Percentiles rank a stretch among this genome's conserved stretches.
These are phyloP conservation scores for Periophthalmus modestus DNA, from an alignment of 2,113 vertebrate genomes.

Conservation along the genomic window DNA sequence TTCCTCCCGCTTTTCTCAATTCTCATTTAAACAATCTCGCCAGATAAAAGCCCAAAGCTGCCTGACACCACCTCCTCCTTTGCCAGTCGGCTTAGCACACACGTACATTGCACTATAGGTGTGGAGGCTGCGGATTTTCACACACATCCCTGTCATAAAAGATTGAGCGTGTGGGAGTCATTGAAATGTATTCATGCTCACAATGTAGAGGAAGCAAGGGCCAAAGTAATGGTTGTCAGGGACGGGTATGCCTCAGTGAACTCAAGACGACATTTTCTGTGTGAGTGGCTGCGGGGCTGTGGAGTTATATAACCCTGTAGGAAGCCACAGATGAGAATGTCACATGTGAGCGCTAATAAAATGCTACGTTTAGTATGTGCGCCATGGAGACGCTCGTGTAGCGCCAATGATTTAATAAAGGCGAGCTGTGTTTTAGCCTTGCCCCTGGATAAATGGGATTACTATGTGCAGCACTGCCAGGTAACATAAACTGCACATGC, in stretches of 20 bases:
- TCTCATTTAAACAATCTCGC: slow-evolving; percentile 32
- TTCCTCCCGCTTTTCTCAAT: slow-evolving; percentile 8
- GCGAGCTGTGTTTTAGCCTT: slow-evolving; percentile 5
- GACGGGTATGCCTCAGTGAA: slow-evolving; percentile 72
- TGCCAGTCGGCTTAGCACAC: slow-evolving; percentile 46
- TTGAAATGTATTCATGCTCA: slow-evolving; percentile 74
- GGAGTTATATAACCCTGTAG: slow-evolving; percentile 72
- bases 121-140: slow-evolving; percentile 59
- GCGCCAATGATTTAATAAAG: slow-evolving; percentile 32
- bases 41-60: slow-evolving; percentile 26
- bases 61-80: slow-evolving; percentile 26
- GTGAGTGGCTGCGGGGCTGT: slow-evolving; percentile 69
- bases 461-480: neutral
- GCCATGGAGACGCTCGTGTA: slow-evolving; percentile 34
- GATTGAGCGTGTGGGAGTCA: slow-evolving; percentile 72
- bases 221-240: slow-evolving; percentile 71
- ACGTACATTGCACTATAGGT: slow-evolving; percentile 36
- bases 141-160: slow-evolving; percentile 68
- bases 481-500: neutral
- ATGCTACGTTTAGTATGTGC: slow-evolving; percentile 55
- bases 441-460: neutral
- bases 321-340: slow-evolving; percentile 67
- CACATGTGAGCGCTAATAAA: slow-evolving; percentile 65
- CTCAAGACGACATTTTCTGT: slow-evolving; percentile 76
- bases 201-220: slow-evolving; percentile 67